A percentile compares a stretch with the other conserved stretches of the same genome.
phyloP scores from a whole-genome alignment of 2,888 invertebrate species.

The Balanococcus diminutus region DNA sequence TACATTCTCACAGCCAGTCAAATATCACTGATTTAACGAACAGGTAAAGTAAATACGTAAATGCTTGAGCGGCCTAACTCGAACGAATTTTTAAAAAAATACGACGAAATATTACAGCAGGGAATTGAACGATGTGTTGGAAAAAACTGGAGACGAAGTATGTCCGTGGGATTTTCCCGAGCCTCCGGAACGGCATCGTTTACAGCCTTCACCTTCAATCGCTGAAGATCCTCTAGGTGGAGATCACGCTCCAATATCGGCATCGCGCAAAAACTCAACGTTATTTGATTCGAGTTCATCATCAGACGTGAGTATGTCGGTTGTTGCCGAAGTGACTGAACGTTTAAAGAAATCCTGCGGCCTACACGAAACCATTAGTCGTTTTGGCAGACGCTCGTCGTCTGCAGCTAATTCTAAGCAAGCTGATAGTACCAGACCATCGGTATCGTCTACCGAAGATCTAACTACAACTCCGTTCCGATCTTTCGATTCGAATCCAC shows the following conservation, averaged over 20 bases:
- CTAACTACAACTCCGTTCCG: constrained; percentile 57
- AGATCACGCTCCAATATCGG: constrained; percentile 59
- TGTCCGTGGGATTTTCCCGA: constrained; percentile 66
- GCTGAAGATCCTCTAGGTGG: constrained; percentile 55
- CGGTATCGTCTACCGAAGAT: constrained; percentile 64
- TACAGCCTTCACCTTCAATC: constrained; percentile 53
- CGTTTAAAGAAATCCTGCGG: constrained; percentile 57
- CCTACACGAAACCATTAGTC: constrained; percentile 42
- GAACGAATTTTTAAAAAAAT: not conserved
- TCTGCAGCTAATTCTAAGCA: constrained; percentile 62
- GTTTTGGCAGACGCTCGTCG: constrained; percentile 63
- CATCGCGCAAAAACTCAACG: constrained; percentile 71
- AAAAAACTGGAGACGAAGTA: constrained; percentile 63
- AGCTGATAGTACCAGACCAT: constrained; percentile 60
- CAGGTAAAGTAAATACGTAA: no score
- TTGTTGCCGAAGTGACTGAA: constrained; percentile 62
- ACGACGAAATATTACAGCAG: constrained; percentile 48
- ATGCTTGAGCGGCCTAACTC: no score
- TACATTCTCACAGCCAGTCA: constrained; percentile 88
- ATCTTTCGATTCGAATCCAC: constrained; percentile 57
- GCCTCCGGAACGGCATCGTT: constrained; percentile 35
- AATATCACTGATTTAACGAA: constrained; percentile 85
- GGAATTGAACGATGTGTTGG: constrained; percentile 58
- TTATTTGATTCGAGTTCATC: constrained; percentile 76
- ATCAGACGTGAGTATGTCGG: constrained; percentile 72